Conservation (phyloP, 2,797 vertebrate species). For the Rousettus madagascariensis region DNA sequence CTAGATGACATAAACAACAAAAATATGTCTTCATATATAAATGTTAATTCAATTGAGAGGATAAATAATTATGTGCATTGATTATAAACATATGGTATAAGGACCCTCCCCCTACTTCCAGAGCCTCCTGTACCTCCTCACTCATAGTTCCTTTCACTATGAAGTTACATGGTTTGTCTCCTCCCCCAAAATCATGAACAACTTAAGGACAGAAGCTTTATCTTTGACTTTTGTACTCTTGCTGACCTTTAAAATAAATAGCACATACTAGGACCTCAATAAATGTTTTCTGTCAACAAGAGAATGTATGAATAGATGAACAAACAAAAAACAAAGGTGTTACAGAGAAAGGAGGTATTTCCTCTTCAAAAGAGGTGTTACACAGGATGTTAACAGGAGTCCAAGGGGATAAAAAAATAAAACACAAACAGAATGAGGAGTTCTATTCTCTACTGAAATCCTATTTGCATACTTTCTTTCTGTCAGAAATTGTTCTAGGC, state of each 20-base stretch:
- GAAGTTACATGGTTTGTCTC: background rate
- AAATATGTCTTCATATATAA: background rate
- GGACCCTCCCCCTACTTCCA: background rate
- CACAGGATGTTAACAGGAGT: background rate
- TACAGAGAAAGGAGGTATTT: background rate
- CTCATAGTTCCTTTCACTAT: background rate
- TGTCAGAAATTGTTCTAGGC: background rate
- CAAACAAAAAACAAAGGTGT: background rate
- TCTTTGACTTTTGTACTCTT: background rate
- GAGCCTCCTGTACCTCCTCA: background rate
- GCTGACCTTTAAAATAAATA: background rate
- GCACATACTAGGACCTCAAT: background rate
- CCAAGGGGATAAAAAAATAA: background rate
- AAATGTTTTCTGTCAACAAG: background rate
- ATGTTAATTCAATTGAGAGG: background rate
- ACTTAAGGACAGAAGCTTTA: background rate
- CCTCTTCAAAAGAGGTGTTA: background rate
- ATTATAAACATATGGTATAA: background rate
- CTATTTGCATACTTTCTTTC: background rate
- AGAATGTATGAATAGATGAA: background rate
- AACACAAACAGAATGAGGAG: background rate
- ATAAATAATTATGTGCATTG: background rate
- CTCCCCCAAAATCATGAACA: background rate
- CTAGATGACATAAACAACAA: background rate
- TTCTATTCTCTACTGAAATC: background rate